Evolutionary conservation across 1,140 invertebrate genomes (phyloP).

Genomic region (Thalassaphorura encarpata): DNA sequence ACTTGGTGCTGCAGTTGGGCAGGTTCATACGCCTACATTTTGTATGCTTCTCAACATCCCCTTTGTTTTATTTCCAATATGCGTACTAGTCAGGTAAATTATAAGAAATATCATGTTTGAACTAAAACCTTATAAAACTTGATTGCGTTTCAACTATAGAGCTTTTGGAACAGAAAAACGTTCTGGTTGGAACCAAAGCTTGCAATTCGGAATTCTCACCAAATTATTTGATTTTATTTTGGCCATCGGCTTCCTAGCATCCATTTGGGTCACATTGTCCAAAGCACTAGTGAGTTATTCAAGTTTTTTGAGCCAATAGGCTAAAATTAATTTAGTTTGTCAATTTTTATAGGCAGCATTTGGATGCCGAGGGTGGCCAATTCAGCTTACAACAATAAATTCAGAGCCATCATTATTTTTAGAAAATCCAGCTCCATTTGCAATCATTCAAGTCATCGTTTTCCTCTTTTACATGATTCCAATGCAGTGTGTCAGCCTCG

Average conservation of each 20-base stretch:
- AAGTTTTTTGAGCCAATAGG: not conserved
- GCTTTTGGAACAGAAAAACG: constrained; percentile 18
- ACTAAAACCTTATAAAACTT: not conserved
- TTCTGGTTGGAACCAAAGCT: constrained; percentile 12
- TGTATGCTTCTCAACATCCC: constrained; percentile 31
- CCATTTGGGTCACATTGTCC: constrained; percentile 16
- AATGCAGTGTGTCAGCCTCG: constrained; percentile 10
- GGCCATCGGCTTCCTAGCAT: constrained; percentile 11
- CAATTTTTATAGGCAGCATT: not conserved
- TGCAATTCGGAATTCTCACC: not conserved
- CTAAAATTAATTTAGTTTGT: constrained; percentile 1
- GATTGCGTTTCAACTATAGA: constrained; percentile 14
- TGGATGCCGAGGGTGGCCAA: not conserved
- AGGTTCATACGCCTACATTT: constrained; percentile 26
- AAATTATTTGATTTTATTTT: constrained; percentile 18
- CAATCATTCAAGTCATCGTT: constrained; percentile 20
- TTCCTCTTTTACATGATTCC: constrained; percentile 27
- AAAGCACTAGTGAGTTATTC: constrained; percentile 21
- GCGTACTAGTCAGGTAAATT: constrained; percentile 19
- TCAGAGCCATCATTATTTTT: constrained; percentile 18
- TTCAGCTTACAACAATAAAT: constrained; percentile 8
- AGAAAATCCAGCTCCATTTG: constrained; percentile 28
- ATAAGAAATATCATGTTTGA: not conserved
- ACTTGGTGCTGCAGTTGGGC: constrained; percentile 19
- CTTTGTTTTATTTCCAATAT: constrained; percentile 27